phyloP scores from a whole-genome alignment of 2,888 invertebrate species.

The Mimumesa dahlbomi region DNA sequence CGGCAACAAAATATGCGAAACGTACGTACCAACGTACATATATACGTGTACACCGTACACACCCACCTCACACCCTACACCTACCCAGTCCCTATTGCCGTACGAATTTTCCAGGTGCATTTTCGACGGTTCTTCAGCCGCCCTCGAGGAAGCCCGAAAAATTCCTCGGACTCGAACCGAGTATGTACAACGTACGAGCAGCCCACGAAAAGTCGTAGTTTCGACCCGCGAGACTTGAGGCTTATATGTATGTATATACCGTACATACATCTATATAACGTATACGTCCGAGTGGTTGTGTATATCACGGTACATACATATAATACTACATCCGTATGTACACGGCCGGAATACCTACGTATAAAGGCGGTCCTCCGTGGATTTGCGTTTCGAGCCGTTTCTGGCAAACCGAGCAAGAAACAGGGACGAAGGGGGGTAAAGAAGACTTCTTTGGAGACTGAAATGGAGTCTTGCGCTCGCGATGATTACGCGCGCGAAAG shows the following conservation, averaged over 20 bases:
- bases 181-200: constrained; percentile 35
- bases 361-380: constrained; percentile 31
- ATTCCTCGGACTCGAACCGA: constrained; percentile 49
- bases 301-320: too few species aligned
- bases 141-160: constrained; percentile 60
- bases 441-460: constrained; percentile 52
- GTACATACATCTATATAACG: neutral
- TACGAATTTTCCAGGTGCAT: constrained; percentile 35
- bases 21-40: too few species aligned
- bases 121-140: constrained; percentile 30
- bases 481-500: constrained; percentile 71
- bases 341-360: constrained; percentile 14
- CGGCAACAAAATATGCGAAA: too few species aligned
- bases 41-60: too few species aligned
- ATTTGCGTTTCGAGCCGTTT: constrained; percentile 58
- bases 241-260: constrained; percentile 28
- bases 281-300: neutral
- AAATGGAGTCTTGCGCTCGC: constrained; percentile 72
- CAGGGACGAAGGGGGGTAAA: constrained; percentile 36
- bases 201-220: constrained; percentile 57
- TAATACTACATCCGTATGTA: neutral
- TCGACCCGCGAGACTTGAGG: constrained; percentile 46
- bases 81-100: too few species aligned
- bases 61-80: too few species aligned
- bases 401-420: constrained; percentile 71